Conservation (phyloP, 2,113 vertebrate genomes). For the Pagrus major region DNA sequence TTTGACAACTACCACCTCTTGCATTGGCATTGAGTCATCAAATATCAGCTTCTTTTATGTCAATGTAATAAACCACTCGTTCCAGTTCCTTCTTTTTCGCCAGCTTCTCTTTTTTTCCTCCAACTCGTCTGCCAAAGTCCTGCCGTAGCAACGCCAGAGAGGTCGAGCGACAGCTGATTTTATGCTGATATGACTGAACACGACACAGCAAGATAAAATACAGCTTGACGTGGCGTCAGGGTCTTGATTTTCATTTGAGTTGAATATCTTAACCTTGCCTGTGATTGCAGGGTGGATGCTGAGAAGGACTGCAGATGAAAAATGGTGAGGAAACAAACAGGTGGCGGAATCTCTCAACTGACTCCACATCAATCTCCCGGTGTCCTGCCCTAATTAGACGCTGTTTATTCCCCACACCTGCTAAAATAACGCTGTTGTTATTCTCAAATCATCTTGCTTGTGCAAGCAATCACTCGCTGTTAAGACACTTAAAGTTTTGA, state of each 20-base stretch:
- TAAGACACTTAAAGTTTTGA: slow-evolving; percentile 26
- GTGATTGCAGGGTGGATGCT: slow-evolving; percentile 56
- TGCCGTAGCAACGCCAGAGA: slow-evolving; percentile 16
- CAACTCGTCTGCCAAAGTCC: slow-evolving; percentile 29
- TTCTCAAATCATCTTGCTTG: slow-evolving; percentile 60
- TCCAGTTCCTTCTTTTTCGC: background rate
- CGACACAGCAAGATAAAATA: slow-evolving; percentile 54
- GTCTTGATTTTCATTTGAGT: slow-evolving; percentile 63
- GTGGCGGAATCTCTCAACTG: slow-evolving; percentile 48
- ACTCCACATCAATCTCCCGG: slow-evolving; percentile 55
- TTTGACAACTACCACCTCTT: background rate
- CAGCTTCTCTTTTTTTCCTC: slow-evolving; percentile 20
- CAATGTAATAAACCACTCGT: background rate
- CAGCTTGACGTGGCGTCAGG: slow-evolving; percentile 56
- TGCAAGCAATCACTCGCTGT: slow-evolving; percentile 47
- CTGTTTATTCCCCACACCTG: slow-evolving; percentile 52
- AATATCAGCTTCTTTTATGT: slow-evolving; percentile 21
- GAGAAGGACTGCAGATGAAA: slow-evolving; percentile 21
- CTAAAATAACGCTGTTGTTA: slow-evolving; percentile 49
- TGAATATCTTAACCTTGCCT: slow-evolving; percentile 67
- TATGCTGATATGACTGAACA: slow-evolving; percentile 50
- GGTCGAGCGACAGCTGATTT: slow-evolving; percentile 55
- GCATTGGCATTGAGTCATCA: slow-evolving; percentile 4
- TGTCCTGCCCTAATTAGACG: slow-evolving; percentile 66
- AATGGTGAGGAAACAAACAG: slow-evolving; percentile 56